Percentiles rank a stretch among this genome's conserved stretches.
phyloP scores from a whole-genome alignment of 2,797 vertebrate species.

The Cirrhinus molitorella region DNA sequence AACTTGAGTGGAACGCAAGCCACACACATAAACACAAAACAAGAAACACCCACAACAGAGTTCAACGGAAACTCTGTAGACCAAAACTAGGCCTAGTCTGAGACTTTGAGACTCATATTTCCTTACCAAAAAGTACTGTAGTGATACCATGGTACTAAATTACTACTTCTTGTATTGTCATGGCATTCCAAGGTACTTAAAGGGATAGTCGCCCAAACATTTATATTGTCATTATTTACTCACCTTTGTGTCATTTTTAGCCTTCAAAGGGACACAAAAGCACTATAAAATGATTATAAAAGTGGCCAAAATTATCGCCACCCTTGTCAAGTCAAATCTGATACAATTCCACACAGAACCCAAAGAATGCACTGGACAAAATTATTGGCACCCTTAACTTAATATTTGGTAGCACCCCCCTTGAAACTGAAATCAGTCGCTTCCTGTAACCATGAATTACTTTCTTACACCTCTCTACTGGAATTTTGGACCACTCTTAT shows the following conservation, averaged over 20 bases:
- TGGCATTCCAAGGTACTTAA: not conserved
- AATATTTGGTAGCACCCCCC: no score
- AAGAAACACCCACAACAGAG: not conserved
- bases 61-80: not conserved
- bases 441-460: no score
- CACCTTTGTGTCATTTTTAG: not conserved
- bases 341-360: no score
- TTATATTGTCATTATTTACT: not conserved
- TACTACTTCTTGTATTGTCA: not conserved
- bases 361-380: no score
- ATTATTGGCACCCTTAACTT: no score
- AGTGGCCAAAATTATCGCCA: no score
- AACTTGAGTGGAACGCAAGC: slow-evolving; percentile 35
- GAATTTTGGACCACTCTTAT: no score
- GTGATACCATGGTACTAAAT: not conserved
- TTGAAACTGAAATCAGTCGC: no score
- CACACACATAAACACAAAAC: slow-evolving; percentile 16
- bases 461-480: no score
- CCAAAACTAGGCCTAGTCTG: not conserved
- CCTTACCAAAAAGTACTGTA: not conserved
- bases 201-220: not conserved
- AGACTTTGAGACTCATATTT: not conserved
- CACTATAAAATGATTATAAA: no score
- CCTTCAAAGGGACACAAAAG: no score
- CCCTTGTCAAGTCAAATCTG: no score